Evolutionary conservation across 2,797 vertebrate species (phyloP).

Genomic region (Leptatherina wallacei): DNA sequence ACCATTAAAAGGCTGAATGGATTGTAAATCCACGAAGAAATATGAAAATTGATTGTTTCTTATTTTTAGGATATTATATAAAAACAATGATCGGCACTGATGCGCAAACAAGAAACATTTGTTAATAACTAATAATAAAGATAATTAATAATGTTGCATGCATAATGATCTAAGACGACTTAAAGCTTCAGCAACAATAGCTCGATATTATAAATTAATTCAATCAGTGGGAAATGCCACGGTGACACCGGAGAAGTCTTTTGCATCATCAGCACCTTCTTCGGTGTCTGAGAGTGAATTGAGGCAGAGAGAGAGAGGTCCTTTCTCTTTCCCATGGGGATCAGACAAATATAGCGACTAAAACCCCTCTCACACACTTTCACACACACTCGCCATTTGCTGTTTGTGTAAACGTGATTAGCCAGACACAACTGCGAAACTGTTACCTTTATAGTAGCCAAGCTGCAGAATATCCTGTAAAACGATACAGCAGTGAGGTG

Average conservation of each 20-base stretch:
- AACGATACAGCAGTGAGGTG: constrained; percentile 56
- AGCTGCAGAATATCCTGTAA: constrained; percentile 79
- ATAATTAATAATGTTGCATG: neutral
- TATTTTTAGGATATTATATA: neutral
- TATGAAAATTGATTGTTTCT: neutral
- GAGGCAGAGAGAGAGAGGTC: constrained; percentile 71
- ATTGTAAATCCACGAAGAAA: neutral
- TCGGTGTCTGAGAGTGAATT: constrained; percentile 86
- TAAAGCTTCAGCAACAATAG: constrained; percentile 15
- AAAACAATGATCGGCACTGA: neutral
- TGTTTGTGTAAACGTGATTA: constrained; percentile 96
- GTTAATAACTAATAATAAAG: neutral
- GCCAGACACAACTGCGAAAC: constrained; percentile 94
- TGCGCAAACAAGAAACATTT: neutral
- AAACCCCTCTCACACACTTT: constrained; percentile 67
- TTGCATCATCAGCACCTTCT: constrained; percentile 90
- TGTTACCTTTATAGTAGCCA: constrained; percentile 86
- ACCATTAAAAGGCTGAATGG: neutral
- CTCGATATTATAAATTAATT: constrained; percentile 62
- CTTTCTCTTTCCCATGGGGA: constrained; percentile 95
- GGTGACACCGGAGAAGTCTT: constrained; percentile 84
- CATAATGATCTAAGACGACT: neutral
- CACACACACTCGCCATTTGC: constrained; percentile 84
- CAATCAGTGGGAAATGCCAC: constrained; percentile 82
- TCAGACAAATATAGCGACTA: constrained; percentile 92